Base-by-base conservation (phyloP, 2,113 vertebrate species). In the Gyps fulvus region DNA sequence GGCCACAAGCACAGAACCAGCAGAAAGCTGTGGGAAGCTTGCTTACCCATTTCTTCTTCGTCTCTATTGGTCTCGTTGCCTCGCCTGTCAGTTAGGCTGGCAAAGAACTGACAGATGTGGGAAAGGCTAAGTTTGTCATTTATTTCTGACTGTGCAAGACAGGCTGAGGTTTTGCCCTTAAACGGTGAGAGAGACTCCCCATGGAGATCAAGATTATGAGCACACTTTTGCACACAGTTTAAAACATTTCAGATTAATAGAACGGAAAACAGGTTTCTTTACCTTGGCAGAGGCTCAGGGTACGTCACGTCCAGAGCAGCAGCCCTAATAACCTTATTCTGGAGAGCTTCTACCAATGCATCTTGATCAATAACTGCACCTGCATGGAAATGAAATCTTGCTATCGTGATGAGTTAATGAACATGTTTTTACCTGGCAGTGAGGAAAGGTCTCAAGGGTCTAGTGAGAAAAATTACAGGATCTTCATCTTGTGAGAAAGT, bases 271-370 rank as follows among this genome's bases (percentile, higher is more conserved):
- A 25, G 26, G 23, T 82, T 59, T 80, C 47, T 73, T 94, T 96
- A 99, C 98, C 98, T 99, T 71, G 98, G 98, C 90, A 99, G 96
- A 76, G 98, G 98, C 95, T 99, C 98, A 23, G 99, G 98, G 47
- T 98, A 18, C 3, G 98, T 99, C 83, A 99, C 98, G 0, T 99
- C 98, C 90, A 99, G 90, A 4, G 96, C 98, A 10, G 98, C 99
- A 11, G 97, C 98, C 70, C 57, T 89, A 73, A 99, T 98, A 7
- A 82, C n/a, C 42, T 98, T 96, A 16, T 96, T 96, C 94, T 97
- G 96, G 47, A 99, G 98, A 67, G 98, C 98, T 94, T 98, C 90
- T 38, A 98, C 97, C 69, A 99, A 95, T 29, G 98, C 98, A 6
- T 98, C 98, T 91, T 99, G 99, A 93, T 99, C 98, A 88, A 99